phyloP scores from a whole-genome alignment of 1,140 invertebrate species.

The Drosophila sturtevanti region DNA sequence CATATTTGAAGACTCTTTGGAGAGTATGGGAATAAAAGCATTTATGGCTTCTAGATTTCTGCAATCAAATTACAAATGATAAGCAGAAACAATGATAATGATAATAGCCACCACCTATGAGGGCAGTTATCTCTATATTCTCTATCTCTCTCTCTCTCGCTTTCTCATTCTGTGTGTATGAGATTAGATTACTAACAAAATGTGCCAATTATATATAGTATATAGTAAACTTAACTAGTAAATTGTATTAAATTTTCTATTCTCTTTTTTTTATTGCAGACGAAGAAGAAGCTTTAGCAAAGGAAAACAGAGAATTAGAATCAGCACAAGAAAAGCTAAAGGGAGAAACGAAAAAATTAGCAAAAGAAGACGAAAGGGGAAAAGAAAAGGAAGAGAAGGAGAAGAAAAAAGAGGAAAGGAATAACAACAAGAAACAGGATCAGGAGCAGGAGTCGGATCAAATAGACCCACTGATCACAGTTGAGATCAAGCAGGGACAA shows the following conservation, averaged over 20 bases:
- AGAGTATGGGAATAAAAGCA: neutral
- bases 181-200: conserved; percentile 43
- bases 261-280: conserved; percentile 50
- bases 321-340: neutral
- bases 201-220: neutral
- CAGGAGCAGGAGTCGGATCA: conserved; percentile 17
- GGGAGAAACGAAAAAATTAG: neutral
- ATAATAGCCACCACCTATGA: neutral
- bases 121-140: neutral
- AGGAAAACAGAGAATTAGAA: conserved; percentile 5
- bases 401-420: conserved; percentile 13
- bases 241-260: conserved; percentile 22
- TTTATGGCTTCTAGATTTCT: neutral
- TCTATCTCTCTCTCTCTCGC: conserved; percentile 8
- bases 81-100: neutral
- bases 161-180: conserved; percentile 21
- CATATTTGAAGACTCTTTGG: no score
- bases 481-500: conserved; percentile 66
- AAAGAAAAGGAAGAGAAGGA: conserved; percentile 19
- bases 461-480: conserved; percentile 56
- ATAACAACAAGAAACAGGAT: conserved; percentile 13
- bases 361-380: neutral
- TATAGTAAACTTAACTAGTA: neutral
- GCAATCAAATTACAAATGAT: neutral
- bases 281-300: conserved; percentile 56